Evolutionary conservation across 1,140 invertebrate genomes (phyloP), one percentile per base, ranked within the genome.

Genomic region (Drosophila jambulina): DNA sequence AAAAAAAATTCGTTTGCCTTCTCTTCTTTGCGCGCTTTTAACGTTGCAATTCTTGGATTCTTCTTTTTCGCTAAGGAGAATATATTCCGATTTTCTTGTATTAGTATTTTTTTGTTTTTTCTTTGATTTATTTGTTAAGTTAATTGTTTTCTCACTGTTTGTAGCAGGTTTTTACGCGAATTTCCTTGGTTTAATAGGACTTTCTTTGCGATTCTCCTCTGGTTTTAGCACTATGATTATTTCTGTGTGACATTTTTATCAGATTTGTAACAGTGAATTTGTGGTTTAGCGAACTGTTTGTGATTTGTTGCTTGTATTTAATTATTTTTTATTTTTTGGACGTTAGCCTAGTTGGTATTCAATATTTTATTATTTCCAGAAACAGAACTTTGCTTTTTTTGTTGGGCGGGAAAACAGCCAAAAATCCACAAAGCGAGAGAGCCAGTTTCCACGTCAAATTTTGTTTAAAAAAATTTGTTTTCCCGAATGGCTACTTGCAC

Each of bases 371-470:
- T 32, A 51, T 32, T 51, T 51, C 49, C 49, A 59, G 27, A 38
- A 38, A 36, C 51, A 34, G 51, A 54, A 56, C 53, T 45, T 75
- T 38, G 38, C 27, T 75, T 82, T 78, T 78, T 75, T 90, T 67
- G 65, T 85, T 78, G 85, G 74, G 81, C 84, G 85, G 81, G 86
- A 70, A 90, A 90, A 90, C 85, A 90, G 85, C 45, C 85, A 81
- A 90, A 79, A 81, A 71, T 78, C 75, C 80, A 84, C 84, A 78
- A 78, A 84, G 70, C 80, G 78, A 80, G 86, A 82, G 84, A 78
- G 84, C 82, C 70, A 79, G 48, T 32, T 57, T 64, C 40, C 53
- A 56, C 53, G 53, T 46, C 34, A 53, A 62, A 36, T 51, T 60
- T 60, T 5, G 43, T 48, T n/a, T 13, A 46, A 46, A 60, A 59